Evolutionary conservation across 1,140 invertebrate genomes (phyloP), one percentile per base, ranked within the genome.

Genomic region (Aphaenogaster ashmeadi): DNA sequence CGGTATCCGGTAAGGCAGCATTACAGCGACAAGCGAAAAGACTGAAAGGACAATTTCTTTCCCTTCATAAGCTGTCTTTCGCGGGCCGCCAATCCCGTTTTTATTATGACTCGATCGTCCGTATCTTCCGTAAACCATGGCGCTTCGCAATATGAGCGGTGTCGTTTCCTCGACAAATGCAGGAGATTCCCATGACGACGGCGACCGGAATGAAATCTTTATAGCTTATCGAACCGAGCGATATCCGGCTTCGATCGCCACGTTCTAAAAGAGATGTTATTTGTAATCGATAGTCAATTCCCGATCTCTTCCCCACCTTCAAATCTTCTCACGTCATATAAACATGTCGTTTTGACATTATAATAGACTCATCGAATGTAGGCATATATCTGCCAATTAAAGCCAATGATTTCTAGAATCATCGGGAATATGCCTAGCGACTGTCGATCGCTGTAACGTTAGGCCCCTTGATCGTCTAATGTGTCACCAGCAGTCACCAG

Each of bases 31-130:
- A 27, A 62, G 56, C 36, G 47, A 44, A 67, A 64, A 87, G 66
- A 60, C 33, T 38, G 50, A 80, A 87, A 69, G 18, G 80, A 89
- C 89, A 88, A 89, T 88, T 89, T 87, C 66, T 62, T 71, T 18
- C 52, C 47, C 3, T 54, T 72, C 58, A 72, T 86, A 84, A 86
- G 86, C 86, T 87, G 50, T 62, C 77, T 87, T 79, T 33, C 38
- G 78, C 18, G 64, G 86, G 50, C 83, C 41, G 87, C 85, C 80
- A 75, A 87, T 91, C 72, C 88, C 80, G 56, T 77, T 89, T 91
- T 89, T 91, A 89, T 89, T 91, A 89, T 87, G 52, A 90, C 44
- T 87, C 72, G 71, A 89, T 90, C 84, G 89, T 69, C 75, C 64
- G 81, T 88, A 90, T 62, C 62, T 87, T 41, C 58, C 69, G 72